Base-by-base conservation (phyloP, 2,113 vertebrate genomes). In the Lophius piscatorius region DNA sequence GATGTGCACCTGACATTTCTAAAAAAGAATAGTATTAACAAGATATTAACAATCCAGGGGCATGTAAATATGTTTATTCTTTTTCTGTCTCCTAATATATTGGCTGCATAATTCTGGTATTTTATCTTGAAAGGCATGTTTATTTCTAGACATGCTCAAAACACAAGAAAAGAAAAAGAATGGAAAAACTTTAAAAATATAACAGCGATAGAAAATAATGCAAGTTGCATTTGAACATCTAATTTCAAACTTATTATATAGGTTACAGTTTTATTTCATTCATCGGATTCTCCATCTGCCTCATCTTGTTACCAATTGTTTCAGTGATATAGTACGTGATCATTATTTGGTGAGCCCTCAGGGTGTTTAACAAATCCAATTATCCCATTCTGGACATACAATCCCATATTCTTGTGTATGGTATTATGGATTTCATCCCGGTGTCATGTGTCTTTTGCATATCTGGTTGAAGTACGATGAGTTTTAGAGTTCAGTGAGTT, bases 381-480 rank as follows among this genome's bases (percentile, higher is more conserved):
- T 45, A 12, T 42, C 24, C 7, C 18, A 45, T 41, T 51, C 38
- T 63, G 57, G 20, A 76, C 64, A 9, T 56, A 70, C 29, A 64
- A 10, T 52, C 47, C 42, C 36, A 45, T 20, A 38, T 51, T 39
- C 73, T 48, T 68, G 18, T 63, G 17, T 54, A 39, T 29, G 35
- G 17, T 22, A 49, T 29, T 57, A 76, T 70, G 33, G 49, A 76
- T 74, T 63, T 72, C 4, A 50, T 12, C 42, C 7, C 41, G 39
- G 41, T 59, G 26, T 76, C 49, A 39, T 65, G 65, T 48, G 9
- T 6, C 39, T 39, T 24, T 55, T 38, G 21, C 14, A 40, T 29
- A 14, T 48, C n/a, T 46, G 17, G 8, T 40, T 61, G 14, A 3
- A 40, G 35, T 20, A 40, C 8, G 17, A 24, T 38, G 5, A 23